Conservation (phyloP, 2,797 vertebrate species). For the Pangasius djambal region DNA sequence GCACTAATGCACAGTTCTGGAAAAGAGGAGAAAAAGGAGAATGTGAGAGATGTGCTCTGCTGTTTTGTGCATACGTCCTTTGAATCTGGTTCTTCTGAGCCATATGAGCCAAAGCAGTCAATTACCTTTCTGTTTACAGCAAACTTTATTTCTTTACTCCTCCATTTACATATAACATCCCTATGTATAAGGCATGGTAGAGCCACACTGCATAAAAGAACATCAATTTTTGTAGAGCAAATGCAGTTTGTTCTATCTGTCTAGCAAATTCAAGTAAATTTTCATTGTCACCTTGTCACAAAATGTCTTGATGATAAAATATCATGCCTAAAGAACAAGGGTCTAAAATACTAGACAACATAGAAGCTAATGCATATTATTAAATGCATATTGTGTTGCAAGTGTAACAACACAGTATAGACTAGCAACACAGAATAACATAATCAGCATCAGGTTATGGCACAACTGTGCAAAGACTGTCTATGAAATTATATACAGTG, state of each 20-base stretch:
- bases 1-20: slow-evolving; percentile 44
- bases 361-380: not conserved
- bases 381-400: not conserved
- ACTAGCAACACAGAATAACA: not conserved
- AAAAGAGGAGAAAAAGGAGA: slow-evolving; percentile 7
- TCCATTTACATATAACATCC: slow-evolving; percentile 29
- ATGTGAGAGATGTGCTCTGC: slow-evolving; percentile 2
- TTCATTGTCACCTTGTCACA: not conserved
- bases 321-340: too few species aligned
- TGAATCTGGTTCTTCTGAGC: not conserved
- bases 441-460: not conserved
- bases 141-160: slow-evolving; percentile 1
- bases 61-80: not conserved
- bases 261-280: not conserved
- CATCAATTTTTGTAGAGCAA: not conserved
- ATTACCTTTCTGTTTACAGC: slow-evolving; percentile 1
- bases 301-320: not conserved
- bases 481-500: too few species aligned
- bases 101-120: not conserved
- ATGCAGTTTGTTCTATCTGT: not conserved
- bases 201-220: slow-evolving; percentile 2
- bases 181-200: not conserved
- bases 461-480: not conserved
- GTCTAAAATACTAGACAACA: not conserved
- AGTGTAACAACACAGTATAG: not conserved